Percentiles rank a stretch among this genome's conserved stretches.
Conservation (phyloP, 2,888 invertebrate genomes). For the Abrostola tripartita region DNA sequence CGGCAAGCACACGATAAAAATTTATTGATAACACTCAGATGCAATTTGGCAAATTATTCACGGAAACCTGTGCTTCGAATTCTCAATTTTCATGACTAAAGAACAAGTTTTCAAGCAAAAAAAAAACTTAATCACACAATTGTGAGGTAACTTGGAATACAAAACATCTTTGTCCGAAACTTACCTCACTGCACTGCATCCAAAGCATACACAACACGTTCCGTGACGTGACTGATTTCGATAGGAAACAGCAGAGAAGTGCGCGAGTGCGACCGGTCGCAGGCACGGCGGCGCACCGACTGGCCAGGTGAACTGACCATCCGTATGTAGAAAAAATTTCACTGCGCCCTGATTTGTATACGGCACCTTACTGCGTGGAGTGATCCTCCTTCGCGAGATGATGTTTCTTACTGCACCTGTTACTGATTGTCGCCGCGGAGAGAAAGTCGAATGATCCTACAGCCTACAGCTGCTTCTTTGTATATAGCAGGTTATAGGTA, state of each 20-base stretch:
- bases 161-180: slow-evolving; percentile 25
- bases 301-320: slow-evolving; percentile 17
- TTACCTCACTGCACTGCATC: slow-evolving; percentile 53
- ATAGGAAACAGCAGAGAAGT: slow-evolving; percentile 36
- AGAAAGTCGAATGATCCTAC: no score
- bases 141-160: not conserved
- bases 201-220: slow-evolving; percentile 53
- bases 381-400: slow-evolving; percentile 28
- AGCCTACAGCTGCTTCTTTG: no score
- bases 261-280: slow-evolving; percentile 43
- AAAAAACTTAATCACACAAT: not conserved
- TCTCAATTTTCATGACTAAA: not conserved
- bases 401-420: slow-evolving; percentile 21
- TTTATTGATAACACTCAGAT: slow-evolving; percentile 26
- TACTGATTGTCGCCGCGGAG: no score
- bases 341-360: slow-evolving; percentile 50
- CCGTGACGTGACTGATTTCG: slow-evolving; percentile 43
- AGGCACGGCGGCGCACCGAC: slow-evolving; percentile 47
- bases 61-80: slow-evolving; percentile 2
- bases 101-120: not conserved
- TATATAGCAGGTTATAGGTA: no score
- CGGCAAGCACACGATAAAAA: slow-evolving; percentile 21
- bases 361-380: slow-evolving; percentile 22
- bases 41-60: slow-evolving; percentile 14
- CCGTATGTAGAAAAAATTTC: slow-evolving; percentile 41